A percentile compares a stretch with the other conserved stretches of the same genome.
These are phyloP conservation scores for Ascaphus truei DNA, from an alignment of 2,113 vertebrate genomes.

Conservation along the genomic window DNA sequence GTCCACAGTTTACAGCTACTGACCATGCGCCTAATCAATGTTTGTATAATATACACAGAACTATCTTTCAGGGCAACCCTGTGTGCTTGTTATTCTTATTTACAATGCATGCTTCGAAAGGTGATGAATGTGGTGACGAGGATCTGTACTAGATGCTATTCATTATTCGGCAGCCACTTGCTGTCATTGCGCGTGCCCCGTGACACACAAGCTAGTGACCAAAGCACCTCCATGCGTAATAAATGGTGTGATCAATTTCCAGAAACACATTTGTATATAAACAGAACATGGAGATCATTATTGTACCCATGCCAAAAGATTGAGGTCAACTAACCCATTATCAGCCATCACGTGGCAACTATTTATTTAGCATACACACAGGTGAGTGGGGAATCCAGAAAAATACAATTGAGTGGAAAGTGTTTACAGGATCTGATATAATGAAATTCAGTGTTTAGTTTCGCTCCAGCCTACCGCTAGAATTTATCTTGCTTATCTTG, in stretches of 20 bases:
- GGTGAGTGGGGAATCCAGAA: too few species aligned
- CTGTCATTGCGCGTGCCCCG: not conserved
- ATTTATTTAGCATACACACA: too few species aligned
- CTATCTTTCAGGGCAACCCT: not conserved
- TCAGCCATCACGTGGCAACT: too few species aligned
- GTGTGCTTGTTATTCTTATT: constrained; percentile 3
- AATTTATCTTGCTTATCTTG: too few species aligned
- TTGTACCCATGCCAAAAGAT: not conserved
- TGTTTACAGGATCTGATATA: too few species aligned
- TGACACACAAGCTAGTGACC: not conserved
- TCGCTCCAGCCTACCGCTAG: too few species aligned
- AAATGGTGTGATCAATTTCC: not conserved
- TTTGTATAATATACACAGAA: not conserved
- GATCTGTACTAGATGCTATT: constrained; percentile 1
- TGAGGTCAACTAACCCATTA: too few species aligned
- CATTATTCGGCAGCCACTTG: not conserved
- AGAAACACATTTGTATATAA: not conserved
- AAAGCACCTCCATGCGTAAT: not conserved
- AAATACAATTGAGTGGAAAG: too few species aligned
- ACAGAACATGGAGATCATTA: not conserved
- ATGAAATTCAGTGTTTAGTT: too few species aligned
- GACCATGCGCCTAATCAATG: not conserved
- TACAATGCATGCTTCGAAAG: constrained; percentile 6
- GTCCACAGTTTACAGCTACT: too few species aligned
- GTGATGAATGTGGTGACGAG: constrained; percentile 19